Conservation (phyloP, 2,888 invertebrate species). For the Papilio demoleus region DNA sequence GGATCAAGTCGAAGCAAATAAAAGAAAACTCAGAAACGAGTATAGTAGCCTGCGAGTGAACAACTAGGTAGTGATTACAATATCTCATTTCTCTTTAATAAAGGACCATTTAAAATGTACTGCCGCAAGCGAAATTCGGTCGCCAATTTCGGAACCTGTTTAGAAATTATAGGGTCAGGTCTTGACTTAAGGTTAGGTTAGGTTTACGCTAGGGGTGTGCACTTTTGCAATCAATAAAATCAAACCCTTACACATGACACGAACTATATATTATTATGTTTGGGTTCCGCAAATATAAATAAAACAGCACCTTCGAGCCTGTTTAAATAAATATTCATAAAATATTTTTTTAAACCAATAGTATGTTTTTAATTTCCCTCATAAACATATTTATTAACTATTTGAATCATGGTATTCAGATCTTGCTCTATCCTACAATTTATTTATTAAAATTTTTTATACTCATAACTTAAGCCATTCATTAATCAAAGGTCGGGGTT, state of each 20-base stretch:
- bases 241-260: not conserved
- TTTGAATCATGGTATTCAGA: too few species aligned
- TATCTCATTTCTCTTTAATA: slow-evolving; percentile 77
- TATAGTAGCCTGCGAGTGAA: slow-evolving; percentile 47
- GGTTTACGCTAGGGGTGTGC: slow-evolving; percentile 47
- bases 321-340: not conserved
- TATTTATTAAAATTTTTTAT: not conserved
- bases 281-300: slow-evolving; percentile 6
- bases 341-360: too few species aligned
- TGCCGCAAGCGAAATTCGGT: slow-evolving; percentile 71
- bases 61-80: slow-evolving; percentile 73
- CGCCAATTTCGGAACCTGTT: slow-evolving; percentile 82
- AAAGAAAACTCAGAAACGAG: slow-evolving; percentile 38
- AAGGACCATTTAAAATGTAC: slow-evolving; percentile 73
- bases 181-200: slow-evolving; percentile 61
- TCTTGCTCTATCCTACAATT: not conserved
- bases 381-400: too few species aligned
- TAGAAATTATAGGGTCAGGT: slow-evolving; percentile 82
- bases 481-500: slow-evolving; percentile 1
- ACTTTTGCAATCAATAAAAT: slow-evolving; percentile 25
- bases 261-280: not conserved
- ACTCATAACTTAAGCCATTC: not conserved
- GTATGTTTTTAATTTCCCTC: too few species aligned
- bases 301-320: not conserved
- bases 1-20: slow-evolving; percentile 34